These are phyloP conservation scores for Andrena dorsata DNA, from an alignment of 2,888 invertebrate species.

Conservation along the genomic window DNA sequence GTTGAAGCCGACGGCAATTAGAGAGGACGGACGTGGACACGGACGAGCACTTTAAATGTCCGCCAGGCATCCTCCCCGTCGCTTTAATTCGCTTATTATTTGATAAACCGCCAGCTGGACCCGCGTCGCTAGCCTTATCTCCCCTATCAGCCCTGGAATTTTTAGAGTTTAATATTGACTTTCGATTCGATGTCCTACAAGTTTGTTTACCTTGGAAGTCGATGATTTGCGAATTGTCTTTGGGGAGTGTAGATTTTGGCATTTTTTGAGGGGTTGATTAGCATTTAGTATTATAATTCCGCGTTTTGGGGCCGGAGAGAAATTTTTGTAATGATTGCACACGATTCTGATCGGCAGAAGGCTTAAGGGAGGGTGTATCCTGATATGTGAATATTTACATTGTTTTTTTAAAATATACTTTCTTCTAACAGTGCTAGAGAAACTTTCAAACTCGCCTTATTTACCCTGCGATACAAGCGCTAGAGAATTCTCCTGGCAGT, in stretches of 20 bases:
- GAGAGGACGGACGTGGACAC: conserved; percentile 81
- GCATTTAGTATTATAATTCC: no score
- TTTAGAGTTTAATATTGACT: background rate
- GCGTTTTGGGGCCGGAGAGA: no score
- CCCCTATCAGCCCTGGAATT: background rate
- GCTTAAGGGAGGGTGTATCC: no score
- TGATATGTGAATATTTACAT: background rate
- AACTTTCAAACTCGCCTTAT: background rate
- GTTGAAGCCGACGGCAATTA: conserved; percentile 77
- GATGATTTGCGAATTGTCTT: no score
- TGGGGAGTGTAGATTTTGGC: no score
- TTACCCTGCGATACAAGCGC: background rate
- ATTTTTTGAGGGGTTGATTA: no score
- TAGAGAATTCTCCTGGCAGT: background rate
- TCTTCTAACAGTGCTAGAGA: background rate
- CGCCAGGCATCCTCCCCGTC: conserved; percentile 69
- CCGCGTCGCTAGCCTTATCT: conserved; percentile 39
- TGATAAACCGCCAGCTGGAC: conserved; percentile 69
- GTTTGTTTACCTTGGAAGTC: no score
- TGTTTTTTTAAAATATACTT: background rate
- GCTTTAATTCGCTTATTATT: conserved; percentile 78
- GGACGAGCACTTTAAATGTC: conserved; percentile 82
- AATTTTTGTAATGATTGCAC: no score
- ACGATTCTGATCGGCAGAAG: no score
- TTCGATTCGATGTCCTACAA: background rate